Base-by-base conservation (phyloP, 1,140 invertebrate species). In the Anastatus disparis region DNA sequence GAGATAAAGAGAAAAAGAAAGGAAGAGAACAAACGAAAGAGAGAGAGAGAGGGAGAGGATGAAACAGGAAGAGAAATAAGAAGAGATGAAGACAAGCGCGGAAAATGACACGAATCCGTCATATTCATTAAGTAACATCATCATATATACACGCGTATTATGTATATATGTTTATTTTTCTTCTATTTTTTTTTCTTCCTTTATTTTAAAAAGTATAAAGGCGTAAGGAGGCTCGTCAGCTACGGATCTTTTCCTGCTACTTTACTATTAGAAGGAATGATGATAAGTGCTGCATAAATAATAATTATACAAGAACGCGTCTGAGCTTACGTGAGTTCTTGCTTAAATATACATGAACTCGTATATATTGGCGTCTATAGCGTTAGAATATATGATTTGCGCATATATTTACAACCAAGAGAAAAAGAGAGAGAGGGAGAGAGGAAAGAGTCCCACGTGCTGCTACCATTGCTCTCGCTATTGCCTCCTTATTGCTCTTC, bases 201-300 rank as follows among this genome's bases (percentile, higher is more conserved):
- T n/a, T n/a, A n/a, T n/a, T n/a, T n/a, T n/a, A n/a, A n/a, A n/a
- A n/a, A n/a, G 24, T 29, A 27, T 38, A 27, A 17, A 27, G 35
- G 56, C 56, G 42, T 58, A 13, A 12, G 40, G 2, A n/a, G n/a
- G n/a, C 27, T 12, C 2, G 58, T 26, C 17, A 3, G 12, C 40
- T 26, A 24, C 55, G 53, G 31, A 71, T 55, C 66, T 50, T 64
- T 64, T 67, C 42, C 2, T 12, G 46, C 3, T 22, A 35, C 31
- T n/a, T n/a, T n/a, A n/a, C n/a, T 24, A 61, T 42, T 59, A 68
- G 55, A 65, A 40, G 17, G 53, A 44, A 24, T 56, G 73, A 79
- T 76, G 78, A 78, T 80, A 77, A 80, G 73, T 77, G 64, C 56
- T 66, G 74, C 65, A 78, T 81, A 79, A 80, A 83, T 74, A 76